Evolutionary conservation across 2,888 invertebrate genomes (phyloP).

Genomic region (Apocheima hispidaria): DNA sequence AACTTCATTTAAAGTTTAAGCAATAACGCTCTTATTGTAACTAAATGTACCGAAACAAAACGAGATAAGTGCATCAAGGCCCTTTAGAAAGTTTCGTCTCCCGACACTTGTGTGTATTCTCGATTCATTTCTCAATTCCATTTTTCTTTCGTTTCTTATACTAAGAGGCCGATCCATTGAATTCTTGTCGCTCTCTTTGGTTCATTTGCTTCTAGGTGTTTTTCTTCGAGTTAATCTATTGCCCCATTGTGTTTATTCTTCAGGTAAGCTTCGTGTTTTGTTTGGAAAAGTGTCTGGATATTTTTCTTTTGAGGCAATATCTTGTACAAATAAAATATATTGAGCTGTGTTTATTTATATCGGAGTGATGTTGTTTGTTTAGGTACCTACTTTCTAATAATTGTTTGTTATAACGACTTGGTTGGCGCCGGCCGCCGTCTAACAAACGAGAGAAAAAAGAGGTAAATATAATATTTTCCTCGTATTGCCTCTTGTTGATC

Average conservation of each 20-base stretch:
- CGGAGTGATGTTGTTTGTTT: neutral
- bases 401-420: neutral
- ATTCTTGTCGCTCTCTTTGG: constrained; percentile 42
- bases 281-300: constrained; percentile 25
- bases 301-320: constrained; percentile 23
- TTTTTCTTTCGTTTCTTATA: constrained; percentile 46
- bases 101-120: constrained; percentile 25
- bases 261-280: constrained; percentile 32
- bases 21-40: constrained; percentile 25
- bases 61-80: constrained; percentile 14
- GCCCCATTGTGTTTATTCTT: constrained; percentile 40
- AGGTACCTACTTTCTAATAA: neutral
- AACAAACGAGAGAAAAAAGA: too few species aligned
- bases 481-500: too few species aligned
- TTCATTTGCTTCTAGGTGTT: constrained; percentile 45
- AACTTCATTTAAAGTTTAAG: constrained; percentile 6
- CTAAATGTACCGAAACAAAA: constrained; percentile 7
- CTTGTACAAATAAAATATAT: constrained; percentile 12
- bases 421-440: too few species aligned
- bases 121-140: constrained; percentile 47
- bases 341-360: constrained; percentile 4
- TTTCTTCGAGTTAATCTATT: constrained; percentile 42
- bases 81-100: constrained; percentile 28
- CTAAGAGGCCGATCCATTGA: constrained; percentile 43
- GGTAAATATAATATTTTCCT: too few species aligned